phyloP scores from a whole-genome alignment of 92 coral and sea anemone species.

The Palythoa grandiflora region DNA sequence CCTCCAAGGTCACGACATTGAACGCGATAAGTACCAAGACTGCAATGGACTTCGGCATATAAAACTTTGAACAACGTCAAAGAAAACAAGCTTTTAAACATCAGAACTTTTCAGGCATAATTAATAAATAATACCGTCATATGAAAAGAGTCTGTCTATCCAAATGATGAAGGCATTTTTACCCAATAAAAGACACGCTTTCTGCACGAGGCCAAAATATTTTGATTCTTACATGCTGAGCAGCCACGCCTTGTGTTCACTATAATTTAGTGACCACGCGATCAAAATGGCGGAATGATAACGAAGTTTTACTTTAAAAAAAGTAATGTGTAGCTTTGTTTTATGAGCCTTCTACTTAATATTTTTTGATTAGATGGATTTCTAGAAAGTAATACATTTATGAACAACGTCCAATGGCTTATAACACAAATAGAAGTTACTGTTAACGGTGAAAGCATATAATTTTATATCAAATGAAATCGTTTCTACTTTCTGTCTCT shows the following conservation, averaged over 20 bases:
- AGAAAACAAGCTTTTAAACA: conserved; percentile 2
- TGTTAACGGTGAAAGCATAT: too few species aligned
- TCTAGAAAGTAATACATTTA: too few species aligned
- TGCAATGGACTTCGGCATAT: conserved; percentile 54
- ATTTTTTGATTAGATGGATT: too few species aligned
- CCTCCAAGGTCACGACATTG: conserved; percentile 39
- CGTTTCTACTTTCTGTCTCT: too few species aligned
- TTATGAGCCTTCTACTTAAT: too few species aligned
- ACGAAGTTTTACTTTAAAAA: too few species aligned
- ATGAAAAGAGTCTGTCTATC: not conserved
- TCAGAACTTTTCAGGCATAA: conserved; percentile 28
- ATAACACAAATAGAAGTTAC: too few species aligned
- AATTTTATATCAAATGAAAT: too few species aligned
- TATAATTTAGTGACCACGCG: conserved; percentile 19
- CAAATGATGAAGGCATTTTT: conserved; percentile 2
- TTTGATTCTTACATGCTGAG: conserved; percentile 40
- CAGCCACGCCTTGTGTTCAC: conserved; percentile 39
- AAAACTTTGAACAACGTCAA: conserved; percentile 22
- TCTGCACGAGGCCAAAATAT: conserved; percentile 61
- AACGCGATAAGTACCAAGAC: conserved; percentile 41
- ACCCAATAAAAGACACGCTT: conserved; percentile 63
- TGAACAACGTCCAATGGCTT: too few species aligned
- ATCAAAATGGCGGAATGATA: conserved; percentile 29
- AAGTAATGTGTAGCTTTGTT: too few species aligned
- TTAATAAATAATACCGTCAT: conserved; percentile 32